Percentiles rank a stretch among this genome's conserved stretches.
phyloP scores from a whole-genome alignment of 2,888 invertebrate species.

The Pegoplata infirma region DNA sequence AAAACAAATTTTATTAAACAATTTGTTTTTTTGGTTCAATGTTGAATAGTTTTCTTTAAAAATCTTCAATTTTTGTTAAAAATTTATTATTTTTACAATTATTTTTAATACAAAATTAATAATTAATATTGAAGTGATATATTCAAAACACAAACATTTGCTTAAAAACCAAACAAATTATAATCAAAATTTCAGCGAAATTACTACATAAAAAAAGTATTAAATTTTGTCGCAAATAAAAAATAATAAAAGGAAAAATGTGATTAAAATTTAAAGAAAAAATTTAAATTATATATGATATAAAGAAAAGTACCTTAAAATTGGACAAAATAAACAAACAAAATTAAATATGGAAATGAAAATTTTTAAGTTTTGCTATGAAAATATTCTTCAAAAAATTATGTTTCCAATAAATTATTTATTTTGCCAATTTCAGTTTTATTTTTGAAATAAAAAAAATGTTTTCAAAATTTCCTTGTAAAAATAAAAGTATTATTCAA shows the following conservation, averaged over 20 bases:
- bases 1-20: slow-evolving; percentile 16
- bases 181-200: slow-evolving; percentile 40
- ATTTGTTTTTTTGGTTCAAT: not conserved
- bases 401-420: not conserved
- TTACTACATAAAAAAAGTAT: not conserved
- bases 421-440: not conserved
- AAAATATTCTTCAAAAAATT: not conserved
- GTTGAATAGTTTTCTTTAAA: not conserved
- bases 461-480: slow-evolving; percentile 22
- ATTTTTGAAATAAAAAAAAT: not conserved
- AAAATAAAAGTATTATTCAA: slow-evolving; percentile 40
- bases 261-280: slow-evolving; percentile 64
- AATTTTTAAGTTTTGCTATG: slow-evolving; percentile 3
- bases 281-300: slow-evolving; percentile 55
- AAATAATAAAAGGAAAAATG: slow-evolving; percentile 47
- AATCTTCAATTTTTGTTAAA: not conserved
- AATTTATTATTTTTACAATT: not conserved
- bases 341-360: slow-evolving; percentile 34
- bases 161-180: slow-evolving; percentile 11
- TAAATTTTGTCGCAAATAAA: slow-evolving; percentile 9
- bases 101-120: not conserved
- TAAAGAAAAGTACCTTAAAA: slow-evolving; percentile 58
- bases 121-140: slow-evolving; percentile 22
- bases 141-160: slow-evolving; percentile 59
- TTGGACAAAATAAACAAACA: slow-evolving; percentile 50